Percentiles rank a stretch among this genome's conserved stretches.
Conservation (phyloP, 2,888 invertebrate genomes). For the Cecidostiba fungosa region DNA sequence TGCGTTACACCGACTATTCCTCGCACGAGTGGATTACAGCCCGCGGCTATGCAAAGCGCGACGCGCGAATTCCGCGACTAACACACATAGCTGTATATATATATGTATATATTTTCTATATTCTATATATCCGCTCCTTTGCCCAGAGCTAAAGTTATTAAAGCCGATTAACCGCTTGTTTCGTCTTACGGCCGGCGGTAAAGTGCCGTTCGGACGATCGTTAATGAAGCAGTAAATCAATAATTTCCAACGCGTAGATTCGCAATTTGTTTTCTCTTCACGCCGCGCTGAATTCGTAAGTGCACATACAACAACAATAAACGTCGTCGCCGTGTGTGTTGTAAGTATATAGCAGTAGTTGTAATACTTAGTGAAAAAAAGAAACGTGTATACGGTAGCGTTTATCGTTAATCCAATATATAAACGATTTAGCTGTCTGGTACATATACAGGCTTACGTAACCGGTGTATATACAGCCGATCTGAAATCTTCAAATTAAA, state of each 20-base stretch:
- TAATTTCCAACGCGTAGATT: not conserved
- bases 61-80: constrained; percentile 17
- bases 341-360: no score
- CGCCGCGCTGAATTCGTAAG: not conserved
- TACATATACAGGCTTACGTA: not conserved
- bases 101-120: not conserved
- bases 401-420: not conserved
- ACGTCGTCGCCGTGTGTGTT: not conserved
- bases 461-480: not conserved
- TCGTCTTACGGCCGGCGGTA: constrained; percentile 5
- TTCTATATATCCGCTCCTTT: not conserved
- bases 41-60: constrained; percentile 2
- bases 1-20: constrained; percentile 12
- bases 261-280: not conserved
- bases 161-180: constrained; percentile 10
- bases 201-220: not conserved
- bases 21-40: not conserved
- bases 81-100: not conserved
- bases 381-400: not conserved
- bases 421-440: not conserved
- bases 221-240: constrained; percentile 18
- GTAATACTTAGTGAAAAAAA: not conserved
- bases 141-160: constrained; percentile 22
- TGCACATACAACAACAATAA: not conserved
- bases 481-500: no score